A percentile compares a stretch with the other conserved stretches of the same genome.
These are phyloP conservation scores for Phalacrocorax pelagicus DNA, from an alignment of 2,113 vertebrate species.

Conservation along the genomic window DNA sequence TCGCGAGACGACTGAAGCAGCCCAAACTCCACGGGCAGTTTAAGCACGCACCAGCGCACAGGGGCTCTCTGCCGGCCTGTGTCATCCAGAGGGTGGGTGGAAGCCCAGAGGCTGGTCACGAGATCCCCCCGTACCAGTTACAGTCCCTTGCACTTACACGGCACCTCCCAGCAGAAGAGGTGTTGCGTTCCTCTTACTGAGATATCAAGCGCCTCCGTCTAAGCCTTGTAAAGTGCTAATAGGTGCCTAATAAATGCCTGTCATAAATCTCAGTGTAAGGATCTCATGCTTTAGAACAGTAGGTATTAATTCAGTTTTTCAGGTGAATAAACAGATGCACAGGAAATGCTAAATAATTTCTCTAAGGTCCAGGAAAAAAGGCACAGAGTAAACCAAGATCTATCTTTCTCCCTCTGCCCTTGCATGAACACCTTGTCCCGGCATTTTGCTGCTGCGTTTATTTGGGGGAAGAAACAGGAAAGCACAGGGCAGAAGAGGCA, in stretches of 20 bases:
- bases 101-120: background rate
- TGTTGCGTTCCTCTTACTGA: background rate
- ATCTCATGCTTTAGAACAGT: background rate
- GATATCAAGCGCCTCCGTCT: background rate
- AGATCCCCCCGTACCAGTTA: background rate
- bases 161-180: background rate
- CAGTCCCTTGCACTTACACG: background rate
- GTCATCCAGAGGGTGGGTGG: background rate
- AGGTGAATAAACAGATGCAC: background rate
- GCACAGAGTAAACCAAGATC: background rate
- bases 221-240: background rate
- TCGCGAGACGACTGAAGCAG: background rate
- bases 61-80: accelerated
- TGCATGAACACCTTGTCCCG: background rate
- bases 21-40: background rate
- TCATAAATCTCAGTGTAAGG: background rate
- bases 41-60: accelerated
- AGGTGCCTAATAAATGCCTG: background rate
- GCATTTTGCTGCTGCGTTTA: background rate
- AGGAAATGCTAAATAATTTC: background rate
- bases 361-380: background rate
- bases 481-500: background rate
- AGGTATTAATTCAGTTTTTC: background rate
- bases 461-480: background rate
- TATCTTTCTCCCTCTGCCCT: background rate